Percentiles rank a stretch among this genome's conserved stretches.
Conservation (phyloP, 1,140 invertebrate genomes). For the Drosophila mojavensis region DNA sequence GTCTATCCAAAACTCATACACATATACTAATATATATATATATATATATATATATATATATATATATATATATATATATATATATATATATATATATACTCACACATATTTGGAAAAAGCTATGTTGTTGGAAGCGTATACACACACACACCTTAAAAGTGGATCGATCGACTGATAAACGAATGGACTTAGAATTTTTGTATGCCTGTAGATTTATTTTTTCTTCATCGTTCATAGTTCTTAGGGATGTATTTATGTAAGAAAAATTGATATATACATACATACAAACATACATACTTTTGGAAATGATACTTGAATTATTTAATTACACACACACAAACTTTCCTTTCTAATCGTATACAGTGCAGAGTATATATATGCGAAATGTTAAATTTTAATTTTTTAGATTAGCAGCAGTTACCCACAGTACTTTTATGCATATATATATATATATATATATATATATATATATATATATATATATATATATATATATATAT, state of each 20-base stretch:
- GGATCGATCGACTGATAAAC: constrained; percentile 79
- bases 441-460: neutral
- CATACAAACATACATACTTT: constrained; percentile 38
- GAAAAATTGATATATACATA: constrained; percentile 44
- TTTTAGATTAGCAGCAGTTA: constrained; percentile 2
- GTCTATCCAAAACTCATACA: constrained; percentile 45
- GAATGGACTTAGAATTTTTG: constrained; percentile 82
- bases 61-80: constrained; percentile 12
- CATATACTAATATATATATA: neutral
- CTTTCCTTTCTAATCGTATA: constrained; percentile 48
- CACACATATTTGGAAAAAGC: constrained; percentile 47
- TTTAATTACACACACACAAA: no score
- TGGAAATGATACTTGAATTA: constrained; percentile 44
- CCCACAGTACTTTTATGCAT: neutral
- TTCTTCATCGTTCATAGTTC: constrained; percentile 72
- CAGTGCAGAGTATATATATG: constrained; percentile 7
- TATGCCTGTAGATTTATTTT: constrained; percentile 79
- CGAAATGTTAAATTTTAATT: constrained; percentile 10
- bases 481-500: constrained; percentile 2
- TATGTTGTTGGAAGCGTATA: constrained; percentile 59
- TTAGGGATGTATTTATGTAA: constrained; percentile 70
- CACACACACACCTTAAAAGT: constrained; percentile 43
- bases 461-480: neutral
- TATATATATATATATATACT: constrained; percentile 2
- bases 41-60: neutral